Base-by-base conservation (phyloP, 2,113 vertebrate genomes). In the Lucifuga dentata region DNA sequence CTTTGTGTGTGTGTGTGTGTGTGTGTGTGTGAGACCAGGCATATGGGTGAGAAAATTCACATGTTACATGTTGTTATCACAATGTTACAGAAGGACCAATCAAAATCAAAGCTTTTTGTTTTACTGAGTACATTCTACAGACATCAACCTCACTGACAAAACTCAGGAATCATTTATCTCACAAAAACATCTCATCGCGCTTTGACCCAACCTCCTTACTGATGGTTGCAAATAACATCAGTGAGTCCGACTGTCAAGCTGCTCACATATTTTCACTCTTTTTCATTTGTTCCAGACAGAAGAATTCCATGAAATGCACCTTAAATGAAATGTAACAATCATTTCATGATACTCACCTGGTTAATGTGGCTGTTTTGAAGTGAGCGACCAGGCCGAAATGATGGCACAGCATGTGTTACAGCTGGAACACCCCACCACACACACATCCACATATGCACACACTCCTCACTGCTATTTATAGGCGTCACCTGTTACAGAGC, bases 401-500 rank as follows among this genome's bases (percentile, higher is more conserved):
- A 41, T 19, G 19, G 45, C 59, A 33, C 29, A 19, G 41, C 64
- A 74, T 68, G 46, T 46, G 9, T 70, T 39, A 35, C 41, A 15
- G 55, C 17, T 61, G 32, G 41, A n/a, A 29, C 52, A 58, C 43
- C 24, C 51, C 15, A 63, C 12, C 56, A 24, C 26, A 20, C 33
- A 2, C 52, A 57, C 56, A 76, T 44, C 53, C 55, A 62, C 26
- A 66, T 70, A 68, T 43, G 46, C 55, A 45, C 45, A 58, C 49
- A 16, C 61, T 9, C 11, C 15, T 17, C 11, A 5, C 3, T 1
- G 15, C 67, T 88, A 85, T 86, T 76, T 81, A 76, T 82, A 83
- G 82, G 35, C 17, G 8, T 73, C 84, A 89, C 74, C 84, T 89
- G 87, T 53, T 83, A 17, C 52, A 26, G 53, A 26, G 71, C 76